A percentile compares a stretch with the other conserved stretches of the same genome.
These are phyloP conservation scores for Drosophila leontia DNA, from an alignment of 1,140 invertebrate species.

Conservation along the genomic window DNA sequence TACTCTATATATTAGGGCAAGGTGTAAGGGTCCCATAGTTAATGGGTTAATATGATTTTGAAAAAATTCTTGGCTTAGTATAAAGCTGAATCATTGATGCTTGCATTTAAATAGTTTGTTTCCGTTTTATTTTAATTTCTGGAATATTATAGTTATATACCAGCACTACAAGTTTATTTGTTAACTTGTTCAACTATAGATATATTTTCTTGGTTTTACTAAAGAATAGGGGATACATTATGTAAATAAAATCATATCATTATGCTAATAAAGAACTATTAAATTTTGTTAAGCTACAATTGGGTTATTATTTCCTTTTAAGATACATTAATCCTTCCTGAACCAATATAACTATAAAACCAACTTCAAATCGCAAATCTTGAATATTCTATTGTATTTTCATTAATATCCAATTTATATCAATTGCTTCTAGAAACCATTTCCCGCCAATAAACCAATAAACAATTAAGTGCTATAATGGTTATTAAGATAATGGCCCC, in stretches of 20 bases:
- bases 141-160: too few species aligned
- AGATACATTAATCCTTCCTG: neutral
- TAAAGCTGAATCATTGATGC: neutral
- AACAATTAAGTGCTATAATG: neutral
- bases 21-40: neutral
- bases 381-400: neutral
- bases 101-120: too few species aligned
- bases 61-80: neutral
- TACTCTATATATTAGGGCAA: constrained; percentile 22
- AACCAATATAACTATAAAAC: neutral
- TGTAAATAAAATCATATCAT: too few species aligned
- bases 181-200: too few species aligned
- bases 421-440: neutral
- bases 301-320: neutral
- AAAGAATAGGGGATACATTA: too few species aligned
- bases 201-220: too few species aligned
- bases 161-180: too few species aligned
- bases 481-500: neutral
- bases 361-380: neutral
- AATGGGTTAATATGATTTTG: too few species aligned
- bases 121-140: too few species aligned
- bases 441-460: constrained; percentile 8
- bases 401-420: neutral
- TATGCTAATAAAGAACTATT: too few species aligned
- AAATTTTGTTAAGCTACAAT: neutral